phyloP scores from a whole-genome alignment of 2,797 vertebrate genomes.

The Echiichthys vipera region DNA sequence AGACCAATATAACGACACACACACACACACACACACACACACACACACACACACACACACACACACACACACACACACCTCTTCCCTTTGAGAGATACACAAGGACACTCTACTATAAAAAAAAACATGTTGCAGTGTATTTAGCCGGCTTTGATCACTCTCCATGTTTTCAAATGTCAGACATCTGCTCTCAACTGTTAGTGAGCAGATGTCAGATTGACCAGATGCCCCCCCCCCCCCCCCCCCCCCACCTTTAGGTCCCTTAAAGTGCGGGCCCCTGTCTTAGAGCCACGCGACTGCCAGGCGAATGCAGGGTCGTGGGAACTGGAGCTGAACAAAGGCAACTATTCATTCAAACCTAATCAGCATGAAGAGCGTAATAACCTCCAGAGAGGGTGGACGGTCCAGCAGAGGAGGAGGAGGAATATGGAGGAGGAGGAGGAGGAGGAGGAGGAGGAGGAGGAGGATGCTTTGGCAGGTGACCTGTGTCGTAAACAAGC shows the following conservation, averaged over 20 bases:
- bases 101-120: not conserved
- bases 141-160: conserved; percentile 50
- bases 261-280: conserved; percentile 74
- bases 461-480: conserved; percentile 40
- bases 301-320: conserved; percentile 88
- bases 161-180: conserved; percentile 72
- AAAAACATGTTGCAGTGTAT: not conserved
- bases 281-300: conserved; percentile 88
- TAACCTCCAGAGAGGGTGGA: conserved; percentile 83
- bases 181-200: conserved; percentile 82
- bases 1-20: too few relatives aligned
- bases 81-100: not conserved
- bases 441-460: conserved; percentile 4
- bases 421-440: conserved; percentile 22
- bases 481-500: conserved; percentile 40
- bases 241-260: conserved; percentile 42
- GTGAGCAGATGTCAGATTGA: conserved; percentile 88
- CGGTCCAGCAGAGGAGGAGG: conserved; percentile 64
- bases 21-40: too few relatives aligned
- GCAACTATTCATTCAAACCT: conserved; percentile 87
- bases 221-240: conserved; percentile 82
- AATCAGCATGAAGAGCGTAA: conserved; percentile 90
- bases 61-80: not conserved
- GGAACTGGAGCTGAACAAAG: conserved; percentile 90
- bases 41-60: too few relatives aligned